A percentile compares a stretch with the other conserved stretches of the same genome.
These are phyloP conservation scores for Myocastor coypus DNA, from an alignment of 2,113 vertebrate species.

Conservation along the genomic window DNA sequence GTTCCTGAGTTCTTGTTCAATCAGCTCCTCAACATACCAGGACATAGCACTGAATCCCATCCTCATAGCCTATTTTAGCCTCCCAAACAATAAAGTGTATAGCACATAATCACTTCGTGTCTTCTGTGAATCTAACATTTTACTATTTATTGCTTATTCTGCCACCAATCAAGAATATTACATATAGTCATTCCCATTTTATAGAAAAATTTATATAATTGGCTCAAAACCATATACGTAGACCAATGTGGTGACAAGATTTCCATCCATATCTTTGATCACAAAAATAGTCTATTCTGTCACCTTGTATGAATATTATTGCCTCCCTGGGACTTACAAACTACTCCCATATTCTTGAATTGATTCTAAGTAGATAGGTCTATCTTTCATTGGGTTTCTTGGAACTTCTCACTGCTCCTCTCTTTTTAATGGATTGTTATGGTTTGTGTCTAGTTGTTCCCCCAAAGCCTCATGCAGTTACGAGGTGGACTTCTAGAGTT, in stretches of 20 bases:
- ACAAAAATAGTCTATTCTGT: background rate
- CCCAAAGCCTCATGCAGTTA: too few species aligned
- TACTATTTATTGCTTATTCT: slow-evolving; percentile 1
- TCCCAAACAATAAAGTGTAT: background rate
- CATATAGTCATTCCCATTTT: background rate
- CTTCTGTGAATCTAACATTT: background rate
- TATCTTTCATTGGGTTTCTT: background rate
- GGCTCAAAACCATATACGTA: background rate
- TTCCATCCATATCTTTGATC: background rate
- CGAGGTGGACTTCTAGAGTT: too few species aligned
- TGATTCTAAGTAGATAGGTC: background rate
- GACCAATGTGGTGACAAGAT: background rate
- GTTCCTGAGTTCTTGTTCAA: slow-evolving; percentile 53
- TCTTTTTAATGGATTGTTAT: background rate
- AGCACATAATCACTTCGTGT: background rate
- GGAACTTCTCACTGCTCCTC: background rate
- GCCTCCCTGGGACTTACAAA: background rate
- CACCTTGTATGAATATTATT: background rate
- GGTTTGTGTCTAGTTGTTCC: too few species aligned
- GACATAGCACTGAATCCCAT: background rate
- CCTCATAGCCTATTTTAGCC: background rate
- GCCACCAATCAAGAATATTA: background rate
- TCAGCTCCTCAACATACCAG: background rate
- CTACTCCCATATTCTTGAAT: background rate
- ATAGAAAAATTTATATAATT: background rate